Evolutionary conservation across 2,113 vertebrate genomes (phyloP).

Genomic region (Lycaon pictus): DNA sequence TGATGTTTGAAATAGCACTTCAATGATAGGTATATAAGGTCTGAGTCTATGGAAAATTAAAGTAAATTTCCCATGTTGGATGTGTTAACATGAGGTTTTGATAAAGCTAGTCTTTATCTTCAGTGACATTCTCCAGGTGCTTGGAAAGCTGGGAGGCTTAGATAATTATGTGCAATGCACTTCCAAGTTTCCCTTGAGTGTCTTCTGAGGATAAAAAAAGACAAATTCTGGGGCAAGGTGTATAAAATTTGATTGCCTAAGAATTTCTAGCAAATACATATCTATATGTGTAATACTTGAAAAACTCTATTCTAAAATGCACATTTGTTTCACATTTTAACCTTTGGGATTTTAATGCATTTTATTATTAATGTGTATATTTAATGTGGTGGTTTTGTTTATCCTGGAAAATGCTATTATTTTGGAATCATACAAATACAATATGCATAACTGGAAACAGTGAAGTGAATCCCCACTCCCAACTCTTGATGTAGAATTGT

Average conservation of each 20-base stretch:
- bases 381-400: background rate
- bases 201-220: background rate
- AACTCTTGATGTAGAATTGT: background rate
- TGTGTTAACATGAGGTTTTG: background rate
- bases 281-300: background rate
- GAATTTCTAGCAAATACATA: background rate
- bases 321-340: conserved; percentile 31
- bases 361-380: background rate
- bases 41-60: background rate
- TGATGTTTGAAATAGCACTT: background rate
- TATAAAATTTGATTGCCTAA: background rate
- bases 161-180: background rate
- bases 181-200: background rate
- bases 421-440: background rate
- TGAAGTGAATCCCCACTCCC: background rate
- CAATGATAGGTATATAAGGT: background rate
- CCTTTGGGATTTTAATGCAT: background rate
- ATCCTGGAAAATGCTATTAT: background rate
- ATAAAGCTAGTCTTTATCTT: background rate
- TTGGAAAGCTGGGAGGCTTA: background rate
- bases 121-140: background rate
- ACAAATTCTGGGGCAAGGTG: background rate
- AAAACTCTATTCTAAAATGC: background rate
- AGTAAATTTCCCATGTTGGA: background rate
- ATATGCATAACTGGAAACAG: background rate